phyloP scores from a whole-genome alignment of 2,888 invertebrate genomes.

The Stenotaenia linearis region DNA sequence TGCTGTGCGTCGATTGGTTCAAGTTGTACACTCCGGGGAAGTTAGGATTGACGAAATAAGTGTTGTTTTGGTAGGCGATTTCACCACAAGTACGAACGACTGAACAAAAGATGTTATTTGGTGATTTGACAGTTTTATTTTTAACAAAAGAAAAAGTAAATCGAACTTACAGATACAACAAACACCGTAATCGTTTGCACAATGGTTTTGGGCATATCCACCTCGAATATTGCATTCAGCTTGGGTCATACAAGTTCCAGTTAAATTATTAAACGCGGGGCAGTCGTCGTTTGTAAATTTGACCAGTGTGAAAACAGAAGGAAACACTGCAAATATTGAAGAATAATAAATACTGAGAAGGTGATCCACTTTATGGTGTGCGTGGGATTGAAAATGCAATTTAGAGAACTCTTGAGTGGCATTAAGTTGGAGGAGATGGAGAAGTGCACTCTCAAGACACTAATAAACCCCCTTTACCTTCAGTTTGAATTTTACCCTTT shows the following conservation, averaged over 20 bases:
- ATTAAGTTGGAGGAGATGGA: neutral
- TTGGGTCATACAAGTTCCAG: conserved; percentile 30
- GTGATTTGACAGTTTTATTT: too few species aligned
- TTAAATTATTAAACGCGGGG: conserved; percentile 1
- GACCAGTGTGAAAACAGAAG: conserved; percentile 28
- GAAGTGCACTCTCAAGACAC: neutral
- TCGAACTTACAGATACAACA: conserved; percentile 26
- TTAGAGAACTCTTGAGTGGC: neutral
- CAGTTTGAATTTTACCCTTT: too few species aligned
- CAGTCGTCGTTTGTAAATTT: conserved; percentile 28
- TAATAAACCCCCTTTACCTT: too few species aligned
- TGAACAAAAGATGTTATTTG: too few species aligned
- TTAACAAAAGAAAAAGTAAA: neutral
- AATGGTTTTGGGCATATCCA: neutral
- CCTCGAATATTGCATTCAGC: neutral
- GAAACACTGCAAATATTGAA: conserved; percentile 22
- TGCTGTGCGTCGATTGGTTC: neutral
- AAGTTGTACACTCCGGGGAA: conserved; percentile 2
- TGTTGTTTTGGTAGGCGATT: conserved; percentile 23
- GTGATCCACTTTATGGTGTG: too few species aligned
- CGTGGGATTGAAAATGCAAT: too few species aligned
- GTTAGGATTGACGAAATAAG: conserved; percentile 27
- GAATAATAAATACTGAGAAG: neutral
- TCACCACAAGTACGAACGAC: conserved; percentile 19
- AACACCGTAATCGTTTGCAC: conserved; percentile 21